These are phyloP conservation scores for Drosophila pullipes DNA, from an alignment of 2,888 invertebrate genomes.

Conservation along the genomic window DNA sequence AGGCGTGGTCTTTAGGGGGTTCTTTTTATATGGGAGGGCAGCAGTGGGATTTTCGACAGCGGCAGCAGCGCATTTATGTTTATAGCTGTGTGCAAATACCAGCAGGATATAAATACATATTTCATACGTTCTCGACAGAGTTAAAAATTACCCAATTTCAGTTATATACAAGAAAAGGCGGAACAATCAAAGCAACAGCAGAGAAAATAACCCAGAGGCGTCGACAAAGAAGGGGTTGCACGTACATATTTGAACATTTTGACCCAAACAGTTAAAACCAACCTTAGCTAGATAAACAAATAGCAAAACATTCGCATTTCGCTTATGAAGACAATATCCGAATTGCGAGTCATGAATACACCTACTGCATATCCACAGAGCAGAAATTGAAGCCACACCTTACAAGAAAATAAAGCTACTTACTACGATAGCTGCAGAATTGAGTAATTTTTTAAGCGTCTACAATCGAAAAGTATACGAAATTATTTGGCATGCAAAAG, in stretches of 20 bases:
- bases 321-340: not conserved
- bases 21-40: not conserved
- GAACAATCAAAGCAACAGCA: constrained; percentile 4
- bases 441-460: constrained; percentile 17
- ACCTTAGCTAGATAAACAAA: not conserved
- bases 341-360: constrained; percentile 11
- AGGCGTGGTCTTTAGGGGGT: constrained; percentile 39
- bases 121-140: not conserved
- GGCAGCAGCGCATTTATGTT: constrained; percentile 17
- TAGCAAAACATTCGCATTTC: not conserved
- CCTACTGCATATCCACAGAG: constrained; percentile 10
- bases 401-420: constrained; percentile 25
- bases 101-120: not conserved
- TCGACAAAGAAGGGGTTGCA: not conserved
- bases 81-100: constrained; percentile 6
- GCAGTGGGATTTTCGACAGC: constrained; percentile 5
- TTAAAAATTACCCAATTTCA: not conserved
- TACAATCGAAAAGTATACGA: constrained; percentile 27
- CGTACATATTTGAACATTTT: not conserved
- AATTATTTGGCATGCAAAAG: constrained; percentile 39
- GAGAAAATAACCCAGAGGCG: not conserved
- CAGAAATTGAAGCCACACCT: constrained; percentile 13
- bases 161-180: constrained; percentile 34
- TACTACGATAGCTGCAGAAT: constrained; percentile 25
- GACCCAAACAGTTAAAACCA: not conserved